These are phyloP conservation scores for Lontra canadensis DNA, from an alignment of 2,113 vertebrate genomes.

Conservation along the genomic window DNA sequence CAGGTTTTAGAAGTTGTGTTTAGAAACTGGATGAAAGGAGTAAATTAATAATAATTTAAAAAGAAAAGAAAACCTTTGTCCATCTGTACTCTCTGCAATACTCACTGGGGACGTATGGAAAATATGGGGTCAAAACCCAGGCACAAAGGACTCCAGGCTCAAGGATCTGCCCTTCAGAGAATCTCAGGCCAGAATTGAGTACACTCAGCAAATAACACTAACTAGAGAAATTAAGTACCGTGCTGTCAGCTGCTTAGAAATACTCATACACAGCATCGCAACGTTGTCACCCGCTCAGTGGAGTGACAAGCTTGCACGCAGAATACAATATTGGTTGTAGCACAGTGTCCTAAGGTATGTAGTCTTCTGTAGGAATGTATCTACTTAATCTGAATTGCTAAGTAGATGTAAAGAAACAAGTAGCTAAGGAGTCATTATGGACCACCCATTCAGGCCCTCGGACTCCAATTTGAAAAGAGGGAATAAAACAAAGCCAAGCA, in stretches of 20 bases:
- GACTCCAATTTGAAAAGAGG: not conserved
- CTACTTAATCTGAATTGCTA: not conserved
- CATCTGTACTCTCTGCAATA: not conserved
- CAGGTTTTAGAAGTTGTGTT: not conserved
- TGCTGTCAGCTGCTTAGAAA: not conserved
- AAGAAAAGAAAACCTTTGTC: not conserved
- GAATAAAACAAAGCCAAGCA: not conserved
- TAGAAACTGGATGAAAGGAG: not conserved
- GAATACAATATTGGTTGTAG: not conserved
- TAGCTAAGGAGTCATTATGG: not conserved
- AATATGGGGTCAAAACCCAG: not conserved
- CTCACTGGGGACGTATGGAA: not conserved
- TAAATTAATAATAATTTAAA: not conserved
- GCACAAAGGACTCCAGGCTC: not conserved
- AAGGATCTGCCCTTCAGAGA: not conserved
- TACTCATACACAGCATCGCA: no score
- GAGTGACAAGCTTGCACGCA: not conserved
- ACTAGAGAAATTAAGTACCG: not conserved
- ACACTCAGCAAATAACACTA: not conserved
- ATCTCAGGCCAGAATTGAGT: not conserved
- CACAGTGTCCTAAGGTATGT: not conserved
- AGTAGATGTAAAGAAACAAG: not conserved
- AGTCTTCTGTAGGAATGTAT: not conserved
- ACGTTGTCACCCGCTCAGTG: not conserved
- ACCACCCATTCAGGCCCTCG: not conserved